phyloP scores from a whole-genome alignment of 2,113 vertebrate genomes.

The Amphiprion percula region DNA sequence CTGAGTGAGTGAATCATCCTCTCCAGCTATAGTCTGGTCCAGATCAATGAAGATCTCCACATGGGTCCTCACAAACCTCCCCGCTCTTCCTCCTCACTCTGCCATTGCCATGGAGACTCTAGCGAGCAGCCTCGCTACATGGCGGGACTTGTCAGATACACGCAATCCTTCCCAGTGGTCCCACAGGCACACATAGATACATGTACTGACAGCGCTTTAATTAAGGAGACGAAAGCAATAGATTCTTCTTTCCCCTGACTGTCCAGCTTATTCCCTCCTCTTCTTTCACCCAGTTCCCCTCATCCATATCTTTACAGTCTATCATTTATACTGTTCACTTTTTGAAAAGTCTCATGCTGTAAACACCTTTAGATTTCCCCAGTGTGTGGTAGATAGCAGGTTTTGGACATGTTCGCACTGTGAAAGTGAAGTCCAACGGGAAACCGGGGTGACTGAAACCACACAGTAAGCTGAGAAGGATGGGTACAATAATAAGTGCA shows the following conservation, averaged over 20 bases:
- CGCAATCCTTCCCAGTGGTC: conserved; percentile 7
- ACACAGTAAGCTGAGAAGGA: neutral
- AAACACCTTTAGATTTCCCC: conserved; percentile 19
- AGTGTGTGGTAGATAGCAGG: conserved; percentile 6
- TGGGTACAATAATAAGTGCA: conserved; percentile 1
- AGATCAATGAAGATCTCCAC: conserved; percentile 71
- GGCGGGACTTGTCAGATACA: conserved; percentile 38
- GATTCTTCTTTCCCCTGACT: neutral
- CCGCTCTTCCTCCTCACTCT: conserved; percentile 42
- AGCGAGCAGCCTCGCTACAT: conserved; percentile 19
- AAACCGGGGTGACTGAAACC: conserved; percentile 2
- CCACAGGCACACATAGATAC: neutral
- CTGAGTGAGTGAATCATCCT: conserved; percentile 55
- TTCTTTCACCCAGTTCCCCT: neutral
- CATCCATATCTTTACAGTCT: conserved; percentile 1
- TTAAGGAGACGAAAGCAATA: conserved; percentile 15
- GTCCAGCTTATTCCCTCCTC: neutral
- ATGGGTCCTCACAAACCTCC: conserved; percentile 54
- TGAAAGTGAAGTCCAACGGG: conserved; percentile 1
- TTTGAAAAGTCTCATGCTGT: neutral
- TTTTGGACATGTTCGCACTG: conserved; percentile 23
- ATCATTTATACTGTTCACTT: neutral
- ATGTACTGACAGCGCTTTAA: conserved; percentile 12
- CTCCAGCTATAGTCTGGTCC: conserved; percentile 45
- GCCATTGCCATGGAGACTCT: conserved; percentile 73